Evolutionary conservation across 2,113 vertebrate genomes (phyloP), one percentile per base, ranked within the genome.

Genomic region (Microcebus murinus): DNA sequence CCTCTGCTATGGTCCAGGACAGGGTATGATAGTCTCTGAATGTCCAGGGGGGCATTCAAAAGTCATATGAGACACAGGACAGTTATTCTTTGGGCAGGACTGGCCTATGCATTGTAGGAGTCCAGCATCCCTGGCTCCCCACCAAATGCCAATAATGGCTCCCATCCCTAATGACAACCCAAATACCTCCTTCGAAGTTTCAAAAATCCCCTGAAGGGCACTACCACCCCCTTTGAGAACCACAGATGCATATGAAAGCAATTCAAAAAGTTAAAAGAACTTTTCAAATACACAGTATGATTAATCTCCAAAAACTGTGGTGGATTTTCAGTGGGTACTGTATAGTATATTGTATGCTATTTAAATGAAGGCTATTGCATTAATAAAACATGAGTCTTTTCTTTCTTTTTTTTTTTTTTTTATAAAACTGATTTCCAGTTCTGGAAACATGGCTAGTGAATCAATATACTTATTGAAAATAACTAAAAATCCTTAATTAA

Each of bases 241-340:
- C 95, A 96, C 80, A 96, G 65, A 76, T 84, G 94, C 74, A 96
- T 81, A n/a, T 81, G 95, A 97, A 98, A 96, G 65, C 96, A 95
- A 96, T 90, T 94, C 93, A 70, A 87, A 97, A 95, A 71, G 70
- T 92, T 98, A 84, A 90, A 95, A 94, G 83, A 55, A 52, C 80
- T 96, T 96, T 92, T 74, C 68, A 94, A 87, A 90, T 45, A n/a
- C 67, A 92, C 39, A 55, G 80, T 76, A 3, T 63, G 74, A 91
- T 91, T 74, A 83, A 93, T 77, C 61, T 87, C 73, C 31, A 63
- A 84, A 81, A 87, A 83, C 23, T n/a, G 63, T 57, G 6, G 25
- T 65, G 71, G 20, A 39, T 50, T 86, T 94, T 89, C 65, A 25
- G 59, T 45, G n/a, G 87, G 21, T 70, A 48, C 42, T n/a, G 6